phyloP scores from a whole-genome alignment of 2,113 vertebrate species.

The Paedocypris sp. region DNA sequence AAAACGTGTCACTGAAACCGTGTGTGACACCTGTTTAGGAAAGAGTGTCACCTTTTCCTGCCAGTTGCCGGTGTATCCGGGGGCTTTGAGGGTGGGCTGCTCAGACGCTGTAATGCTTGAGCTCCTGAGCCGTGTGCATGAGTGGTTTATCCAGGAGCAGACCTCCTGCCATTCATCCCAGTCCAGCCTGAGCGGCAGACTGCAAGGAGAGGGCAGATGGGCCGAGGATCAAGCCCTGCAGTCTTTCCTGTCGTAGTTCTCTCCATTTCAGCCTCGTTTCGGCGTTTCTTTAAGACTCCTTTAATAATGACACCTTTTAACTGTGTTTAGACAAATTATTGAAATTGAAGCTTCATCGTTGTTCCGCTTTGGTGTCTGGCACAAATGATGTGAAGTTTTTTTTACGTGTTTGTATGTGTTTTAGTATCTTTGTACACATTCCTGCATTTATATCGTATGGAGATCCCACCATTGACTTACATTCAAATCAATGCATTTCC shows the following conservation, averaged over 20 bases:
- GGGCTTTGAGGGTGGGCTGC: background rate
- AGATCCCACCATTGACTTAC: too few relatives aligned
- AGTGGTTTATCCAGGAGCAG: conserved; percentile 7
- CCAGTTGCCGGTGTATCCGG: background rate
- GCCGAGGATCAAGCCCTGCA: conserved; percentile 48
- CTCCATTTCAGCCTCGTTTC: background rate
- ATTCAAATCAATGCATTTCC: too few relatives aligned
- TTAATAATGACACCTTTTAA: background rate
- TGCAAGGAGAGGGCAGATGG: conserved; percentile 52
- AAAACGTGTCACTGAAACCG: too few relatives aligned
- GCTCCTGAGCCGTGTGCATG: background rate
- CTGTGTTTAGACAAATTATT: too few relatives aligned
- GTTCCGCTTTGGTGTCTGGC: too few relatives aligned
- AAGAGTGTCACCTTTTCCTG: too few relatives aligned
- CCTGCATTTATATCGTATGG: too few relatives aligned
- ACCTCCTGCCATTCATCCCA: conserved; percentile 20
- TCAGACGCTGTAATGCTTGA: conserved; percentile 2
- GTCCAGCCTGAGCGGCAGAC: conserved; percentile 31
- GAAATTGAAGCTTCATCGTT: too few relatives aligned
- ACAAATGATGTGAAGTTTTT: background rate
- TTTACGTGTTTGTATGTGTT: too few relatives aligned
- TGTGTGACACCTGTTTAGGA: too few relatives aligned
- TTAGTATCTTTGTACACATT: too few relatives aligned
- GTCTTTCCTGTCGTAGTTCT: conserved; percentile 30
- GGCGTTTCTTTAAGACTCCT: background rate